phyloP scores from a whole-genome alignment of 1,140 invertebrate genomes.

The Drosophila murphyi region DNA sequence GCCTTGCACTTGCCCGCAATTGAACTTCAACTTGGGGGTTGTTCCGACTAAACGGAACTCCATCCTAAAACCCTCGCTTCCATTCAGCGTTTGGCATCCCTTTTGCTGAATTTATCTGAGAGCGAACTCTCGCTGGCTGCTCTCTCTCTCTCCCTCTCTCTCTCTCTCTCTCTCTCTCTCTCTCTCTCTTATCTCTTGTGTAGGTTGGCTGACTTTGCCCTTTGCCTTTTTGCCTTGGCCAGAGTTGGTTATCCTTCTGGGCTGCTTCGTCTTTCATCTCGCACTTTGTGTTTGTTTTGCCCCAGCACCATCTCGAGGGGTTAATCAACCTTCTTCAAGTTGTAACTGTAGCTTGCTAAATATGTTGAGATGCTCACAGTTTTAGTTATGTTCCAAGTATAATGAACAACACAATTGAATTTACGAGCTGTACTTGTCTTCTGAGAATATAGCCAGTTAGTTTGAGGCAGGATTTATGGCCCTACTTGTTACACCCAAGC shows the following conservation, averaged over 20 bases:
- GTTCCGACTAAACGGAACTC: constrained; percentile 30
- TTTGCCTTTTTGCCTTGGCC: background rate
- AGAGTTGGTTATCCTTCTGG: constrained; percentile 24
- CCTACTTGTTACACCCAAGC: constrained; percentile 1
- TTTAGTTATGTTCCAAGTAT: constrained; percentile 37
- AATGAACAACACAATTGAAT: constrained; percentile 50
- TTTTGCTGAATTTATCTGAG: constrained; percentile 72
- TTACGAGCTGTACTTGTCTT: constrained; percentile 36
- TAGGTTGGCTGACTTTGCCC: constrained; percentile 4
- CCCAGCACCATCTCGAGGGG: constrained; percentile 52
- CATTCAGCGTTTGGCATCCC: constrained; percentile 44
- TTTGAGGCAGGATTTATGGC: constrained; percentile 48
- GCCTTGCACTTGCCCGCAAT: constrained; percentile 75
- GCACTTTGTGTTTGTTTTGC: constrained; percentile 51
- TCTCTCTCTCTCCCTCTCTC: background rate
- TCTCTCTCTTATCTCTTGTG: background rate
- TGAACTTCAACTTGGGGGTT: constrained; percentile 68
- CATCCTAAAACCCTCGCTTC: constrained; percentile 7
- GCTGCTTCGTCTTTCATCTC: constrained; percentile 9
- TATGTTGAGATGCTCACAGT: constrained; percentile 37
- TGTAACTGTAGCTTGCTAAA: constrained; percentile 1
- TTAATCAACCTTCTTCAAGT: constrained; percentile 68
- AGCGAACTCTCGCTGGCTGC: background rate
- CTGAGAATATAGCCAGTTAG: constrained; percentile 29
- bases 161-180: background rate